Evolutionary conservation across 2,113 vertebrate genomes (phyloP).

Genomic region (Bos javanicus): DNA sequence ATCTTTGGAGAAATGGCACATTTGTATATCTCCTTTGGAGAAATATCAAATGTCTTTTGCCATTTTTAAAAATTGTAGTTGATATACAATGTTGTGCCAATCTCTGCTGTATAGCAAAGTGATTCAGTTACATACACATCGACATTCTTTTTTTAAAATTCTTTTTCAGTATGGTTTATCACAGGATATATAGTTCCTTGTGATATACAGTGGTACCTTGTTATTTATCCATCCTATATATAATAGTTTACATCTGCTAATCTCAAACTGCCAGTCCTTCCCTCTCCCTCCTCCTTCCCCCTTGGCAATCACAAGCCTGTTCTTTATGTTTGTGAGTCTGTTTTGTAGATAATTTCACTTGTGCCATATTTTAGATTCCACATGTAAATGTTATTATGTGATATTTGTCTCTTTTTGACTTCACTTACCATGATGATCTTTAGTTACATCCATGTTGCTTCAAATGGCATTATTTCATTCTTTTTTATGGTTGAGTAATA

Average conservation of each 20-base stretch:
- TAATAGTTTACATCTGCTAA: neutral
- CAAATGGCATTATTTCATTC: neutral
- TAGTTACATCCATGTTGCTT: neutral
- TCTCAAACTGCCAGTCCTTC: neutral
- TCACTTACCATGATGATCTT: neutral
- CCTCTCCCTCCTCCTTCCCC: neutral
- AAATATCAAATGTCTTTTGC: neutral
- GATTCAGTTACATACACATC: neutral
- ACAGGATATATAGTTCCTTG: neutral
- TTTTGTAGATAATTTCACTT: neutral
- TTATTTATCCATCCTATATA: neutral
- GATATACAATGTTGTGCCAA: neutral
- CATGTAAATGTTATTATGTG: neutral
- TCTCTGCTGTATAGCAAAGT: neutral
- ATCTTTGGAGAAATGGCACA: neutral
- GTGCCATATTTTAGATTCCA: neutral
- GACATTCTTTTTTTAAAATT: neutral
- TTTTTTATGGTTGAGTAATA: neutral
- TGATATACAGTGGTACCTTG: neutral
- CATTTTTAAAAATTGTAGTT: neutral
- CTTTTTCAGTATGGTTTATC: neutral
- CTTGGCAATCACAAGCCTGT: neutral
- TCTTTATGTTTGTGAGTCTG: neutral
- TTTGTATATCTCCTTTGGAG: neutral
- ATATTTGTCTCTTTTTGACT: neutral